Base-by-base conservation (phyloP, 1,140 invertebrate species). In the Drosophila watanabei region DNA sequence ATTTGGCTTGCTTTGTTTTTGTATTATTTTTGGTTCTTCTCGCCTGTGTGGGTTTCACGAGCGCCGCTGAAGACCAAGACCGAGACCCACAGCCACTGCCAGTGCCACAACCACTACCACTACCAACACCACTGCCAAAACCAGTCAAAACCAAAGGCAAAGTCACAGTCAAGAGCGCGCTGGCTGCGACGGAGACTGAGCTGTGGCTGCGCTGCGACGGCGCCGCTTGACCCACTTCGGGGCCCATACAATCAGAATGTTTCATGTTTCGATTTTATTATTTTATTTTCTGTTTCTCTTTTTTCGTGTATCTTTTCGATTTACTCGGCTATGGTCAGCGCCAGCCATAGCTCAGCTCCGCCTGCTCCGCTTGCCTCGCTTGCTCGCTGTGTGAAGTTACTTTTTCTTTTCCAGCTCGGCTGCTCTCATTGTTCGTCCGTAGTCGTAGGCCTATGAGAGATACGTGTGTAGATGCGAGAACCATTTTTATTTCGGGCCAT, bases 251-350 rank as follows among this genome's bases (percentile, higher is more conserved):
- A 92, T 92, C 91, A 92, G 91, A 92, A 92, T 92, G 91, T 92
- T 92, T 92, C 87, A 91, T 92, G 87, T 92, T 89, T 92, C 91
- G 91, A 92, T 92, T 86, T 89, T 90, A 90, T 90, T 90, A 90
- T 90, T 89, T 89, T 89, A 85, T 90, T 90, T 90, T 85, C 81
- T 85, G 70, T 84, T 89, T 83, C 83, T 86, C 79, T 77, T 88
- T 77, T 88, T 91, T 85, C 75, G 64, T 82, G 73, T 91, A 89
- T 85, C 82, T 89, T 88, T 88, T 88, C 84, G 85, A 86, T 88
- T 83, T 83, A 51, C 71, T 79, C 54, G 54, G 35, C 54, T 57
- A 39, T 57, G 72, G 78, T 59, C 72, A 56, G 51, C 72, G 59
- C 75, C 69, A 68, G 75, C 57, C 77, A 65, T 35, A 54, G 51